phyloP scores from a whole-genome alignment of 2,797 vertebrate species.

The Threskiornis aethiopicus region DNA sequence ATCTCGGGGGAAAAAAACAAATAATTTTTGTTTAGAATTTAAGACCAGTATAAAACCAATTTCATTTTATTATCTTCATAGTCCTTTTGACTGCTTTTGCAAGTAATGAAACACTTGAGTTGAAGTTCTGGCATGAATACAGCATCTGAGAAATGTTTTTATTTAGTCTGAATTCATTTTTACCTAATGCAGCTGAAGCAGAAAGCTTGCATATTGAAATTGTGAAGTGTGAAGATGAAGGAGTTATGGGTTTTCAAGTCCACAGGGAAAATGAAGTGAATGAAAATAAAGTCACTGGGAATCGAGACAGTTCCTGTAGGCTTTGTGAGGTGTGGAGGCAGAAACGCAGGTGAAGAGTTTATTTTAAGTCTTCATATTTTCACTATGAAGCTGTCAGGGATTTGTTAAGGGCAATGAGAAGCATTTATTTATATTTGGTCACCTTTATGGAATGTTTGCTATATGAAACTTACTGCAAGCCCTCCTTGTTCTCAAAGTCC shows the following conservation, averaged over 20 bases:
- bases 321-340: background rate
- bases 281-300: background rate
- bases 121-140: background rate
- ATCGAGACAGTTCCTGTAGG: background rate
- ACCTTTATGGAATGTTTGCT: background rate
- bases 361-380: background rate
- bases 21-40: background rate
- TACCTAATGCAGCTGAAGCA: slow-evolving; percentile 3
- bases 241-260: background rate
- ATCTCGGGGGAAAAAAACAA: background rate
- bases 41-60: background rate
- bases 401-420: background rate
- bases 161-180: slow-evolving; percentile 29
- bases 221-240: background rate
- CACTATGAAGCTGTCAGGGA: background rate
- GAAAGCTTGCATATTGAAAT: slow-evolving; percentile 7
- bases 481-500: background rate
- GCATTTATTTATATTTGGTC: background rate
- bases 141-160: slow-evolving; percentile 4
- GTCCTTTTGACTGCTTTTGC: background rate
- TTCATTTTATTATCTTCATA: background rate
- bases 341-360: background rate
- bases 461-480: background rate
- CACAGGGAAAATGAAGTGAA: background rate
- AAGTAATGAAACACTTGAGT: background rate